Percentiles rank a stretch among this genome's conserved stretches.
Evolutionary conservation across 2,888 invertebrate species (phyloP).

Genomic region (Eurytoma californica): DNA sequence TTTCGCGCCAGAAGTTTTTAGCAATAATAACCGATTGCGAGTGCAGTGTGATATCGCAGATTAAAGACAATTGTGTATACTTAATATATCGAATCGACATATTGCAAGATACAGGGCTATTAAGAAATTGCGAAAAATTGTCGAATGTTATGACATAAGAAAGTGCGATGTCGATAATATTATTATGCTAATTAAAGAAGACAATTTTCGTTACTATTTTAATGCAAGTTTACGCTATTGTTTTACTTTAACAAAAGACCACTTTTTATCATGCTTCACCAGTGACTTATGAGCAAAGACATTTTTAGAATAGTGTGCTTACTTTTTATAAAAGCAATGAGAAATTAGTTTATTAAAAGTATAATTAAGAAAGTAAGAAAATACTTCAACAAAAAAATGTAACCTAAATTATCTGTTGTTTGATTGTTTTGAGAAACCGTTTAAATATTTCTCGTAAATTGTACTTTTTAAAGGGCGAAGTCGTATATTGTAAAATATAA

Average conservation of each 20-base stretch:
- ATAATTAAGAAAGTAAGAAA: no score
- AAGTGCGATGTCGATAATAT: conserved; percentile 18
- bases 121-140: conserved; percentile 32
- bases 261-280: conserved; percentile 12
- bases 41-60: conserved; percentile 55
- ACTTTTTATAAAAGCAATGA: conserved; percentile 6
- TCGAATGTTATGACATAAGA: conserved; percentile 16
- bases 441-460: no score
- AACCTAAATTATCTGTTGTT: no score
- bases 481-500: no score
- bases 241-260: conserved; percentile 6
- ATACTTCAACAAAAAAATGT: no score
- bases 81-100: conserved; percentile 35
- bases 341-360: conserved; percentile 13
- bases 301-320: conserved; percentile 9
- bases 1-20: conserved; percentile 40
- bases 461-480: no score
- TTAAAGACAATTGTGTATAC: conserved; percentile 49
- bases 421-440: no score
- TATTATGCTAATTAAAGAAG: neutral
- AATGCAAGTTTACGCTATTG: neutral
- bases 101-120: conserved; percentile 45
- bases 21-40: conserved; percentile 53
- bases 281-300: conserved; percentile 14
- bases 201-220: conserved; percentile 22